These are phyloP conservation scores for Parelbella ahira DNA, from an alignment of 2,888 invertebrate species.

Conservation along the genomic window DNA sequence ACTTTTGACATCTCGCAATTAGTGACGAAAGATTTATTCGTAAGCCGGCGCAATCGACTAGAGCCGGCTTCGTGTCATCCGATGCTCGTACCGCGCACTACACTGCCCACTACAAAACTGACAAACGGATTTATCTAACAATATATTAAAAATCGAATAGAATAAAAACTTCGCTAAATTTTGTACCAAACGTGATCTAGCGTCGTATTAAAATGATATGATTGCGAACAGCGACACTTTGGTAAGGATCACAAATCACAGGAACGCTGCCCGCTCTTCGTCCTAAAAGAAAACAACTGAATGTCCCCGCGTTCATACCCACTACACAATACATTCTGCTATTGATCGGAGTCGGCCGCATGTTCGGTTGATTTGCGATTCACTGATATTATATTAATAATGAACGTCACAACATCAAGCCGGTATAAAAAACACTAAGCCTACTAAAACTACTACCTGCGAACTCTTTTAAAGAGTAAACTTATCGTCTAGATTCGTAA, in stretches of 20 bases:
- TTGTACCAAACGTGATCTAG: constrained; percentile 76
- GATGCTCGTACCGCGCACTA: constrained; percentile 28
- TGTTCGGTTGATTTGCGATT: constrained; percentile 60
- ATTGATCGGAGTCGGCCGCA: constrained; percentile 68
- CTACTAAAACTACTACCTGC: constrained; percentile 79
- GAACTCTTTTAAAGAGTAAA: constrained; percentile 79
- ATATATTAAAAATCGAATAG: constrained; percentile 58
- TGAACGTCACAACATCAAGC: constrained; percentile 81
- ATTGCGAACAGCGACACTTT: constrained; percentile 76
- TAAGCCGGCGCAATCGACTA: constrained; percentile 59
- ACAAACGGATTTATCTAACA: constrained; percentile 72
- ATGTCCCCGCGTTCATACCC: constrained; percentile 47
- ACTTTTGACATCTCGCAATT: constrained; percentile 33
- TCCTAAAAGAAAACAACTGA: constrained; percentile 51
- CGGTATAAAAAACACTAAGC: constrained; percentile 82
- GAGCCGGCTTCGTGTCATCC: constrained; percentile 45
- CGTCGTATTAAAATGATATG: constrained; percentile 76
- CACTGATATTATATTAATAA: constrained; percentile 68
- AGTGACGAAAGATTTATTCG: constrained; percentile 35
- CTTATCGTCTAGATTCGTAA: constrained; percentile 74
- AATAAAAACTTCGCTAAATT: constrained; percentile 72
- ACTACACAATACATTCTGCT: constrained; percentile 78
- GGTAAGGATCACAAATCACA: constrained; percentile 64
- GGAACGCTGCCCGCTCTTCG: constrained; percentile 51
- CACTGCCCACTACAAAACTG: constrained; percentile 55